phyloP scores from a whole-genome alignment of 2,888 invertebrate species.

The Terebella lapidaria region DNA sequence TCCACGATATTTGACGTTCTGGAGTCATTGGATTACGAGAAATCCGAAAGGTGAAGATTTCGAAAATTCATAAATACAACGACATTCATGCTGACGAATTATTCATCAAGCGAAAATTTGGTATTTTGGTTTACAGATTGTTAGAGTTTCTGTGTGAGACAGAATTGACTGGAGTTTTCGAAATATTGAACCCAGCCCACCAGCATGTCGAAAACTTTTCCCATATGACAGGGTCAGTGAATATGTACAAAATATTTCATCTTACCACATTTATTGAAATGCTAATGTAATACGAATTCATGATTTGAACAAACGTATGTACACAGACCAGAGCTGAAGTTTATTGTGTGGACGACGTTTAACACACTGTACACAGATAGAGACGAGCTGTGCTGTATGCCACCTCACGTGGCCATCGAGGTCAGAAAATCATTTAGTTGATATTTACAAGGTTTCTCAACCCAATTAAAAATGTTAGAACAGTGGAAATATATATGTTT shows the following conservation, averaged over 20 bases:
- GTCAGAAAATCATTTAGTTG: not conserved
- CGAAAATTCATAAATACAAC: not conserved
- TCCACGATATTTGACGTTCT: not conserved
- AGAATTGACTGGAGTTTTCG: conserved; percentile 51
- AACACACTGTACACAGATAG: not conserved
- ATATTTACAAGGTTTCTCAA: not conserved
- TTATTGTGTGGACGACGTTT: not conserved
- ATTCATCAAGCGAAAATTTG: too few relatives aligned
- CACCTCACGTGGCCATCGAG: conserved; percentile 47
- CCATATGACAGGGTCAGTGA: conserved; percentile 36
- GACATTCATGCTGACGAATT: too few relatives aligned
- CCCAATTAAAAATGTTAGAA: too few relatives aligned
- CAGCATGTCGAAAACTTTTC: conserved; percentile 55
- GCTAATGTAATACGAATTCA: too few relatives aligned
- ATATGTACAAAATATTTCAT: too few relatives aligned
- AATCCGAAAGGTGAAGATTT: not conserved
- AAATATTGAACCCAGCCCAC: conserved; percentile 51
- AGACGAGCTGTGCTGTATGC: conserved; percentile 32
- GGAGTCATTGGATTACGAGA: not conserved
- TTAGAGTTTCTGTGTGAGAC: conserved; percentile 38
- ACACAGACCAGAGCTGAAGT: not conserved
- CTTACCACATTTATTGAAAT: too few relatives aligned
- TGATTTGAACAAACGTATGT: too few relatives aligned
- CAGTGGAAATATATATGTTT: too few relatives aligned
- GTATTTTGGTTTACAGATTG: conserved; percentile 37